Evolutionary conservation across 1,140 invertebrate genomes (phyloP).

Genomic region (Eupristina koningsbergeri): DNA sequence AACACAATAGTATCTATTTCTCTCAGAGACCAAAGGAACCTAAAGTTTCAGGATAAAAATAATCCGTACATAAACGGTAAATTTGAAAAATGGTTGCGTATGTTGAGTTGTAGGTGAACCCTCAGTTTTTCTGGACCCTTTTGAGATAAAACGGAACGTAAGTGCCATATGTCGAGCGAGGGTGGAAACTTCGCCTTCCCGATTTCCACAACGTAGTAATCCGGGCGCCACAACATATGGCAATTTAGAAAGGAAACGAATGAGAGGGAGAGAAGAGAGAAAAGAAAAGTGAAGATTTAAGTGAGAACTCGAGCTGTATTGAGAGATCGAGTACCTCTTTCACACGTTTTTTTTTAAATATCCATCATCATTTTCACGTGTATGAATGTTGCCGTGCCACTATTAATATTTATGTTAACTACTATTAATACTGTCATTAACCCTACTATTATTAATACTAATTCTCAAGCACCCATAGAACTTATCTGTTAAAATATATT

Average conservation of each 20-base stretch:
- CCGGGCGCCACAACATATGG: constrained; percentile 33
- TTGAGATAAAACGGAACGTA: constrained; percentile 58
- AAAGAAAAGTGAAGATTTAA: no score
- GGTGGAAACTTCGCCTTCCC: constrained; percentile 55
- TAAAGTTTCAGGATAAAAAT: neutral
- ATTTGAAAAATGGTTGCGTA: neutral
- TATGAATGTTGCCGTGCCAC: no score
- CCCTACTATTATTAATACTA: no score
- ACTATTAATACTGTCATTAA: no score
- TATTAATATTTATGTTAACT: no score
- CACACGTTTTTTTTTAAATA: no score
- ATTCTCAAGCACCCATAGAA: no score
- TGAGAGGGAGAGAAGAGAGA: neutral
- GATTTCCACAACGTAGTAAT: constrained; percentile 47
- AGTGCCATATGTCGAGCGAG: constrained; percentile 64
- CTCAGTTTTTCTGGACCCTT: constrained; percentile 1
- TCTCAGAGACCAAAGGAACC: neutral
- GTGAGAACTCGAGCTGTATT: no score
- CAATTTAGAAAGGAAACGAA: neutral
- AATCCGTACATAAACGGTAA: neutral
- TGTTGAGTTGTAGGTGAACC: neutral
- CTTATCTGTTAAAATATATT: no score
- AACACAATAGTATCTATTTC: no score
- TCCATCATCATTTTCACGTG: no score
- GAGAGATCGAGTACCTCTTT: no score